These are phyloP conservation scores for Nectonema munidae DNA, from an alignment of 2,888 invertebrate genomes.

Conservation along the genomic window DNA sequence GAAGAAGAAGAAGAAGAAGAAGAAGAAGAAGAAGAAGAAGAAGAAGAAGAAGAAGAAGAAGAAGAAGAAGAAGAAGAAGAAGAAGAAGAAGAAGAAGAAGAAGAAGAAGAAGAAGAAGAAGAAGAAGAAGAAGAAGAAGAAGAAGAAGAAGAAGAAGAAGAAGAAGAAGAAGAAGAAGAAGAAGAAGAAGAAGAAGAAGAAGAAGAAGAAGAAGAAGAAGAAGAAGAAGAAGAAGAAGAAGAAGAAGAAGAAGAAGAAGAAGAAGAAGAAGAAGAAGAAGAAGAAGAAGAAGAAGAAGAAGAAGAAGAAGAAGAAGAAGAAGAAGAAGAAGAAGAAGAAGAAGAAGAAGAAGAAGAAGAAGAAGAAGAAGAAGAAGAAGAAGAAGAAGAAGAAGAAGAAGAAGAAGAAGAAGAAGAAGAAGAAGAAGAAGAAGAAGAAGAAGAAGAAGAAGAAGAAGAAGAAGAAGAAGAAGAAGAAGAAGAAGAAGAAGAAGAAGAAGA, in stretches of 20 bases:
- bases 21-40: constrained; percentile 5
- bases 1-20: constrained; percentile 5
- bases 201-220: constrained; percentile 5
- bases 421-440: constrained; percentile 5
- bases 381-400: constrained; percentile 5
- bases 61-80: constrained; percentile 5
- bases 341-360: constrained; percentile 5
- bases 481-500: constrained; percentile 5
- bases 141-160: constrained; percentile 5
- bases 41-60: constrained; percentile 5
- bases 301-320: constrained; percentile 5
- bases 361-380: constrained; percentile 5
- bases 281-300: constrained; percentile 5
- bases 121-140: constrained; percentile 5
- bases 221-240: constrained; percentile 5
- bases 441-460: constrained; percentile 5
- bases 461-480: constrained; percentile 5
- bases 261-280: constrained; percentile 5
- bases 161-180: constrained; percentile 5
- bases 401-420: constrained; percentile 5
- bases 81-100: constrained; percentile 5
- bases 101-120: constrained; percentile 5
- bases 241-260: constrained; percentile 5
- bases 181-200: constrained; percentile 5
- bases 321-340: constrained; percentile 5